Evolutionary conservation across 2,888 invertebrate genomes (phyloP), one percentile per base, ranked within the genome.

Genomic region (Erannis defoliaria): DNA sequence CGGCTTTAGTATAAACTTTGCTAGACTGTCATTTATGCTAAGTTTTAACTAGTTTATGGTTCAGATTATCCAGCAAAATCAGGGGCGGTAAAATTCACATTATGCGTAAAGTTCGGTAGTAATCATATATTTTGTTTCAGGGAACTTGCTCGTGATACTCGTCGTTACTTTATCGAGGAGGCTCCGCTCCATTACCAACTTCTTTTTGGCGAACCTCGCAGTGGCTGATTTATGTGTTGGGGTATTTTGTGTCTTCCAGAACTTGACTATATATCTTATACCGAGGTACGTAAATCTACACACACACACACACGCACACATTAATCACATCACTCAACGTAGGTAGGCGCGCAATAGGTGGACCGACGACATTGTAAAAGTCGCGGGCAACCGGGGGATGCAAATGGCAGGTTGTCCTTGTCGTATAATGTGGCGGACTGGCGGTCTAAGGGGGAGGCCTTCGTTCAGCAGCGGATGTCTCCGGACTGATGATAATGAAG

Each of bases 151-250:
- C 73, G 98, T 98, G 55, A 96, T 98, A 68, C 93, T 97, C 59
- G 98, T 98, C 63, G 97, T 98, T 60, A 95, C 96, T 5, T 85
- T 97, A 65, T 98, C 97, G 62, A 94, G 97, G 59, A 94, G 97
- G 48, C 94, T 98, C 77, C 94, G 97, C 58, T 97, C 97, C 33
- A 96, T 97, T 70, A 98, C 98, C 42, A 98, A 98, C 88, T 98
- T 98, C 86, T 98, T 98, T 86, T 89, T 98, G 80, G 98, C 97
- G 18, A 98, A 98, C 86, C 91, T 98, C 71, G 98, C 98, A 0
- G 95, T 97, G 55, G 98, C 98, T 3, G 98, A 98, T 88, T 95
- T 98, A 72, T 97, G 97, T 78, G 98, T 98, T n/a, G 97, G 97
- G 8, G 94, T 98, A 55, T 98, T 98, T 88, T 98, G 98, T 86